Evolutionary conservation across 1,140 invertebrate genomes (phyloP).

Genomic region (Zaprionus vittiger): DNA sequence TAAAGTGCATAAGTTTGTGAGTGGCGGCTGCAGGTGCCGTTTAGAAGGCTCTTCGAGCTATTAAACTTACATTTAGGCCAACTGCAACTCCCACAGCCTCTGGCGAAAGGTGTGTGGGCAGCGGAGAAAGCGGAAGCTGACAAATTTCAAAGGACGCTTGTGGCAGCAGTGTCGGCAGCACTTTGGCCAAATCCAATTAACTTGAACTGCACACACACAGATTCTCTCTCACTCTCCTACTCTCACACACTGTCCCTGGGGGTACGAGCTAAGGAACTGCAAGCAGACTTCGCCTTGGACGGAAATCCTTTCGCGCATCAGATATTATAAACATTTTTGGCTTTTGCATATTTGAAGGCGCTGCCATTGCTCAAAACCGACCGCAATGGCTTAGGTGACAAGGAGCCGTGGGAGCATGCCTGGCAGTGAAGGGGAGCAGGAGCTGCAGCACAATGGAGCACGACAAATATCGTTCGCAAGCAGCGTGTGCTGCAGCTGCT

Average conservation of each 20-base stretch:
- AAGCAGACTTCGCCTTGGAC: constrained; percentile 11
- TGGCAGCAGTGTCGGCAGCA: constrained; percentile 53
- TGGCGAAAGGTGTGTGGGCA: background rate
- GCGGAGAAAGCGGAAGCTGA: background rate
- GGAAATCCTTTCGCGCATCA: constrained; percentile 61
- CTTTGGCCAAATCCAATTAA: constrained; percentile 80
- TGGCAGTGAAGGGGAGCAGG: background rate
- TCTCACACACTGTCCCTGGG: background rate
- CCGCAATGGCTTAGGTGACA: constrained; percentile 69
- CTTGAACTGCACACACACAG: constrained; percentile 61
- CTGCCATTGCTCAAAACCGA: constrained; percentile 67
- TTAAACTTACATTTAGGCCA: constrained; percentile 64
- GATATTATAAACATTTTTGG: constrained; percentile 79
- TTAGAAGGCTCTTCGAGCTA: constrained; percentile 57
- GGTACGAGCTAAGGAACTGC: background rate
- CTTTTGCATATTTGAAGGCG: constrained; percentile 73
- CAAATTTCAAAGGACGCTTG: constrained; percentile 60
- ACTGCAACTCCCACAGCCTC: constrained; percentile 1
- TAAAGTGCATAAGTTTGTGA: constrained; percentile 48
- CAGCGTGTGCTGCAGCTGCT: constrained; percentile 47
- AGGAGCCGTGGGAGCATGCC: constrained; percentile 8
- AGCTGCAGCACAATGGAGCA: constrained; percentile 56
- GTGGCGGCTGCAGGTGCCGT: constrained; percentile 58
- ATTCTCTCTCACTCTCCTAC: background rate
- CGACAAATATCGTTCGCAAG: constrained; percentile 62